Evolutionary conservation across 2,113 vertebrate species (phyloP).

Genomic region (Panurus biarmicus): DNA sequence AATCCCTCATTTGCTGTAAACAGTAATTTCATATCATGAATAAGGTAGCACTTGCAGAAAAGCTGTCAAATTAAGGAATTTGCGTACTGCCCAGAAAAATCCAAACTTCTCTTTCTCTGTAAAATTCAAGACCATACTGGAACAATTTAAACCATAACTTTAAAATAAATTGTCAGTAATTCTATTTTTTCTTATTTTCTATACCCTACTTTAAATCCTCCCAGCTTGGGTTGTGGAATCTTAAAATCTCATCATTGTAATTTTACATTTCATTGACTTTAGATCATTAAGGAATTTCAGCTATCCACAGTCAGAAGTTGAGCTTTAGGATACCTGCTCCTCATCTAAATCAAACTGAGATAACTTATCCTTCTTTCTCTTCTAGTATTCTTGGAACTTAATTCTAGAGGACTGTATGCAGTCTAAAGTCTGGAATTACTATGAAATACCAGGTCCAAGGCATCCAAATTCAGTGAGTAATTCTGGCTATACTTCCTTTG

Average conservation of each 20-base stretch:
- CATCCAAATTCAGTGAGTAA: neutral
- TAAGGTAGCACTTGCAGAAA: neutral
- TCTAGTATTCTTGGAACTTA: neutral
- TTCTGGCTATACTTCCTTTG: neutral
- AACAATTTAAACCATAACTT: neutral
- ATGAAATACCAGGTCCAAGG: neutral
- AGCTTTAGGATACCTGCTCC: neutral
- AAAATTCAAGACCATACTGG: neutral
- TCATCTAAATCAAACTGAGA: neutral
- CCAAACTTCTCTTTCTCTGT: neutral
- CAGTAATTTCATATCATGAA: neutral
- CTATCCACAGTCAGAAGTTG: neutral
- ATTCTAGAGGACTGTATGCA: neutral
- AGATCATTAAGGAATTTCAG: neutral
- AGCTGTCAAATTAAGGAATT: neutral
- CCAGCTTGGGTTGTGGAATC: neutral
- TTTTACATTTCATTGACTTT: neutral
- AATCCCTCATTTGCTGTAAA: neutral
- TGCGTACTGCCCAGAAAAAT: neutral
- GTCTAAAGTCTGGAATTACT: neutral
- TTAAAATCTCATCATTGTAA: neutral
- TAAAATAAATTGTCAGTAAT: neutral
- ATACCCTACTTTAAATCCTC: neutral
- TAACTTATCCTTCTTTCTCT: neutral
- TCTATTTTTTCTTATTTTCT: neutral